Conservation (phyloP, 37 sponge, comb jelly and placozoan species). For the Halichondria panicea region DNA sequence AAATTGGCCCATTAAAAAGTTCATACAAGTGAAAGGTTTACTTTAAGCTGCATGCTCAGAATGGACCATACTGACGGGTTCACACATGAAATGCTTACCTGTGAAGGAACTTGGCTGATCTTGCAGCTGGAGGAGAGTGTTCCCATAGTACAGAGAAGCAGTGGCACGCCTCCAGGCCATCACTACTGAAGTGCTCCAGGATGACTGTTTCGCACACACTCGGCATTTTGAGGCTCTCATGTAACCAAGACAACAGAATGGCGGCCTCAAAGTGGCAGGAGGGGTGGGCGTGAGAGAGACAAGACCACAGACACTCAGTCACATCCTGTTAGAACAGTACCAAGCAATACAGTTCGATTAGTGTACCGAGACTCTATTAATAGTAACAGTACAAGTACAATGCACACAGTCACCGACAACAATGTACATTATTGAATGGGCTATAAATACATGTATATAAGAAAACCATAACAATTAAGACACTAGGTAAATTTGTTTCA, state of each 20-base stretch:
- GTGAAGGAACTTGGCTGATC: no score
- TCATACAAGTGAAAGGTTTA: neutral
- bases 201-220: constrained; percentile 26
- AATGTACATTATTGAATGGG: no score
- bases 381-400: no score
- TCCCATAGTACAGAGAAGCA: constrained; percentile 50
- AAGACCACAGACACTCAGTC: constrained; percentile 32
- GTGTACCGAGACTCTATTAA: no score
- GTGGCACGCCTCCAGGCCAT: constrained; percentile 42
- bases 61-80: no score
- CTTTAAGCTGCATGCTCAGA: neutral
- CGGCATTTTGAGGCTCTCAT: constrained; percentile 7
- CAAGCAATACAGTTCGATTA: no score
- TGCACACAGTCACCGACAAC: no score
- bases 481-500: no score
- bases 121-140: constrained; percentile 17
- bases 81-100: constrained; percentile 3
- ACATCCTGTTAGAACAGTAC: constrained; percentile 22
- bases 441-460: no score
- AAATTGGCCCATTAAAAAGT: no score
- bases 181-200: constrained; percentile 21
- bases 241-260: constrained; percentile 26
- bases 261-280: constrained; percentile 27
- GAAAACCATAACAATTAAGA: no score
- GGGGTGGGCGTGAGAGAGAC: constrained; percentile 8